A percentile compares a stretch with the other conserved stretches of the same genome.
Evolutionary conservation across 1,140 invertebrate genomes (phyloP).

Genomic region (Dendroctonus valens): DNA sequence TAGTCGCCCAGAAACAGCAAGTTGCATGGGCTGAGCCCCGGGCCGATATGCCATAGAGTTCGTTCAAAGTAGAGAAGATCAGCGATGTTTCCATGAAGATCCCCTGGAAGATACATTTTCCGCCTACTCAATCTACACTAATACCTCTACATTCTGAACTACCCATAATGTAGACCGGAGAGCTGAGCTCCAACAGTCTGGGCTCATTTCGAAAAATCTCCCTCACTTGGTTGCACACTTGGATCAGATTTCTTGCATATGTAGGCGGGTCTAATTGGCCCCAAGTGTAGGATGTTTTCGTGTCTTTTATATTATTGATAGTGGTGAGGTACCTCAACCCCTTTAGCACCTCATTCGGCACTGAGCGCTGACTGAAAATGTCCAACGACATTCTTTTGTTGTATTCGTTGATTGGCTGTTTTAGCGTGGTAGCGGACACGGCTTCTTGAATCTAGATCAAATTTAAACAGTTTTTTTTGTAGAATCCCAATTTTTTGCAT

Average conservation of each 20-base stretch:
- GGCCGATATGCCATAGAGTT: slow-evolving; percentile 51
- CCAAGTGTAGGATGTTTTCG: slow-evolving; percentile 37
- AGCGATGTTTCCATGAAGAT: slow-evolving; percentile 54
- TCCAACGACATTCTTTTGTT: slow-evolving; percentile 39
- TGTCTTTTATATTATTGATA: slow-evolving; percentile 39
- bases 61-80: slow-evolving; percentile 52
- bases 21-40: slow-evolving; percentile 53
- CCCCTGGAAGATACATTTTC: slow-evolving; percentile 43
- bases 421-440: slow-evolving; percentile 31
- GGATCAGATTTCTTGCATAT: slow-evolving; percentile 38
- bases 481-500: too few relatives aligned
- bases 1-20: slow-evolving; percentile 69
- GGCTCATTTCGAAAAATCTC: slow-evolving; percentile 49
- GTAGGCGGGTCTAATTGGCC: slow-evolving; percentile 37
- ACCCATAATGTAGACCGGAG: slow-evolving; percentile 50
- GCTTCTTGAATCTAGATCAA: slow-evolving; percentile 30
- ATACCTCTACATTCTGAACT: neutral
- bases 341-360: slow-evolving; percentile 44
- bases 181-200: slow-evolving; percentile 48
- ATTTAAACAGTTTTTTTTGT: neutral
- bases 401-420: slow-evolving; percentile 32
- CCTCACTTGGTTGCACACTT: slow-evolving; percentile 42
- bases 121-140: neutral
- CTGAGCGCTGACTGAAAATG: slow-evolving; percentile 42
- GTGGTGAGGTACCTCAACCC: slow-evolving; percentile 39